Evolutionary conservation across 1,140 invertebrate genomes (phyloP), one percentile per base, ranked within the genome.

Genomic region (Anastrepha obliqua): DNA sequence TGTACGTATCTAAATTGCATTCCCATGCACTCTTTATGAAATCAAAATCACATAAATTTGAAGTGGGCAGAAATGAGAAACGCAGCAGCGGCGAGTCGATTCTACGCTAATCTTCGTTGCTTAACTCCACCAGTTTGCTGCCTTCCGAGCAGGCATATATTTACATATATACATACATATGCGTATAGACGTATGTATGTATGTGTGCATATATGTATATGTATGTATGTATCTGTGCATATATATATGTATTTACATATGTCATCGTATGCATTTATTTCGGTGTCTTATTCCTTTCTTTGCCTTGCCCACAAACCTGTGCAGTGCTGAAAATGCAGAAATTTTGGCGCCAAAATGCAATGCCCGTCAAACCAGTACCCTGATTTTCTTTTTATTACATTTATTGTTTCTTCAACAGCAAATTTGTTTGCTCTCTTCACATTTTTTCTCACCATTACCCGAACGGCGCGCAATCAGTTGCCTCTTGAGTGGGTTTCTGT

Each of bases 281-380:
- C 29, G 29, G 29, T 29, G 29, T 55, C 47, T 58, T 42, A 11
- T 47, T 55, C 74, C 47, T 81, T 15, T 11, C 64, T 81, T 74
- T 29, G 44, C 42, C 17, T 13, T 5, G 42, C 17, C 42, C 44
- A 74, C n/a, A 81, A 81, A 81, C 74, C 74, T 51, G 74, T 81
- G 74, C 74, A n/a, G 2, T 81, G 74, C 47, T 81, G 47, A 81
- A 81, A 81, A 81, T 51, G 74, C 74, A 81, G 74, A 81, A 81
- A 81, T 81, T 81, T 81, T 81, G 74, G 74, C 74, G 74, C 74
- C 74, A 81, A 81, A 81, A 58, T 81, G 74, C 47, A 55, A 9
- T 81, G 74, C 74, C 47, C 74, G 74, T n/a, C 74, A 81, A 81
- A 81, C 74, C 74, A 81, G 74, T 81, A n/a, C 20, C 3, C 47